These are phyloP conservation scores for Tenthredo livida DNA, from an alignment of 2,888 invertebrate species.

Conservation along the genomic window DNA sequence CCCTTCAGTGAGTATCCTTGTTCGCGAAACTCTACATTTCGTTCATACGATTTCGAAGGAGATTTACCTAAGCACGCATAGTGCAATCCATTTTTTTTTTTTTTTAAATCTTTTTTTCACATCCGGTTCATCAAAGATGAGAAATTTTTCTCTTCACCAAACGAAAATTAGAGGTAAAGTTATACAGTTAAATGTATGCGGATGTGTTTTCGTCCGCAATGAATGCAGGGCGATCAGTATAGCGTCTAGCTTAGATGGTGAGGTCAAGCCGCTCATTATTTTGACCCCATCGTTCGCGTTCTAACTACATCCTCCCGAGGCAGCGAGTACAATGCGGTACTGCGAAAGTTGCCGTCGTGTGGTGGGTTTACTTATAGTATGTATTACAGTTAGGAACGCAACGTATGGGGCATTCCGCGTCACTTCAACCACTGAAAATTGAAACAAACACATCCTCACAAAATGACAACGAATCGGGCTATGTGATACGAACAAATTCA, in stretches of 20 bases:
- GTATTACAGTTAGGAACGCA: background rate
- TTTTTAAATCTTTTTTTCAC: background rate
- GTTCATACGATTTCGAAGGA: too few relatives aligned
- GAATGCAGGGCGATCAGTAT: background rate
- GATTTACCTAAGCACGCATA: too few relatives aligned
- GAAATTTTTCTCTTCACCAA: background rate
- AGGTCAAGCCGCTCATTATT: slow-evolving; percentile 73
- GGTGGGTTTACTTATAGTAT: background rate
- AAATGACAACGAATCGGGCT: too few relatives aligned
- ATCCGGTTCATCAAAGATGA: background rate
- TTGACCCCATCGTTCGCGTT: slow-evolving; percentile 68
- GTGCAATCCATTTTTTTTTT: too few relatives aligned
- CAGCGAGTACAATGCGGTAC: slow-evolving; percentile 64
- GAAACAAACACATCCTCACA: too few relatives aligned
- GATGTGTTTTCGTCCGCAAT: background rate
- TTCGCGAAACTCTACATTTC: background rate
- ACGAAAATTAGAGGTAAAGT: background rate
- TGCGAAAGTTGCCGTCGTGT: background rate
- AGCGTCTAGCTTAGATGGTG: slow-evolving; percentile 74
- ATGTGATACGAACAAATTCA: too few relatives aligned
- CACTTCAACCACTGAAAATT: too few relatives aligned
- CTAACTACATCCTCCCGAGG: slow-evolving; percentile 60
- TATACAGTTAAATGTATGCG: background rate
- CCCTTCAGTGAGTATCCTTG: background rate
- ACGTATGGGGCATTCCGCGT: background rate